Conservation (phyloP, 2,113 vertebrate species). For the Gambusia affinis region DNA sequence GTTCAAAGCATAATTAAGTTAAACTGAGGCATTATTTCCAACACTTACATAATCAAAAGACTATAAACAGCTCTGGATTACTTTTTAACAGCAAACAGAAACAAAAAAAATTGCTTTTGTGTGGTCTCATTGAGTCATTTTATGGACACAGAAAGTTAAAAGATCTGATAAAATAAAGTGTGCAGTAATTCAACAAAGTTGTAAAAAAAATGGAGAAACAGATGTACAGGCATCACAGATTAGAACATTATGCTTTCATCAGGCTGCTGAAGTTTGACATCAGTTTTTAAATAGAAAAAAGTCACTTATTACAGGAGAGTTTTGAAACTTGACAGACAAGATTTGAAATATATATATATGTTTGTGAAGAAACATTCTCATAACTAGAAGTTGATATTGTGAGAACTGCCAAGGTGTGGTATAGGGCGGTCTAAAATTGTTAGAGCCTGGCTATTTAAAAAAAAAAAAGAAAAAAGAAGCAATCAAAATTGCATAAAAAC, state of each 20-base stretch:
- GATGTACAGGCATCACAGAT: conserved; percentile 31
- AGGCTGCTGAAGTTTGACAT: too few relatives aligned
- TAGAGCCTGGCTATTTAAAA: too few relatives aligned
- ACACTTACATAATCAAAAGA: conserved; percentile 28
- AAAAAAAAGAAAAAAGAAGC: too few relatives aligned
- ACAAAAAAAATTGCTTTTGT: conserved; percentile 56
- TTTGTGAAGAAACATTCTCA: background rate
- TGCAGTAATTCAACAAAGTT: conserved; percentile 48
- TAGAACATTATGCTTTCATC: conserved; percentile 1
- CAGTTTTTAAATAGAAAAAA: too few relatives aligned
- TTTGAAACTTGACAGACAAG: background rate
- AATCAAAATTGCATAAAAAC: too few relatives aligned
- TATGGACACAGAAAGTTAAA: conserved; percentile 70
- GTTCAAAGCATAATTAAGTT: conserved; percentile 61
- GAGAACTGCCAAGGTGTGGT: background rate
- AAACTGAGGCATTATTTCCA: conserved; percentile 64
- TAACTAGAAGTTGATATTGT: background rate
- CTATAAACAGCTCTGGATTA: conserved; percentile 62
- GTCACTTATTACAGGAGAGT: background rate
- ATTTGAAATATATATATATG: background rate
- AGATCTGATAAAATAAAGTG: conserved; percentile 61
- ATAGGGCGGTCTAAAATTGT: background rate
- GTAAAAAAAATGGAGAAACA: conserved; percentile 42
- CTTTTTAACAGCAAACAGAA: conserved; percentile 63
- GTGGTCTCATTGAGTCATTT: conserved; percentile 63